A percentile compares a stretch with the other conserved stretches of the same genome.
Conservation (phyloP, 2,888 invertebrate genomes). For the Mechanitis messenoides region DNA sequence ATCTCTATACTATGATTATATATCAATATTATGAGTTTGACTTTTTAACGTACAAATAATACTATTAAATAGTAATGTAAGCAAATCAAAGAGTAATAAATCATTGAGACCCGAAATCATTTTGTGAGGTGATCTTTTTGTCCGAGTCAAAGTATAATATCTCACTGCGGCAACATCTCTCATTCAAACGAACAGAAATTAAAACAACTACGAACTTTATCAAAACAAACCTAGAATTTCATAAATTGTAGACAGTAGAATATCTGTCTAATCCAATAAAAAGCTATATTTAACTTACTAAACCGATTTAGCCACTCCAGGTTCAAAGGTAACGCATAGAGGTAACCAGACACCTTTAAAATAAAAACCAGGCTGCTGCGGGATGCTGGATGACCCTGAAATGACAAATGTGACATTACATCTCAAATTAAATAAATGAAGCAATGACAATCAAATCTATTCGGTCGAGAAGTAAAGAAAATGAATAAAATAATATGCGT, state of each 20-base stretch:
- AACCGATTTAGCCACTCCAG: conserved; percentile 90
- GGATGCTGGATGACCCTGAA: conserved; percentile 83
- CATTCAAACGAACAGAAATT: too few relatives aligned
- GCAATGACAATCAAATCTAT: background rate
- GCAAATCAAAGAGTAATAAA: too few relatives aligned
- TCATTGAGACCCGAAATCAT: too few relatives aligned
- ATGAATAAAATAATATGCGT: background rate
- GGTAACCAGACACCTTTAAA: conserved; percentile 96
- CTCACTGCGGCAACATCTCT: too few relatives aligned
- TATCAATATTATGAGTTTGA: conserved; percentile 14
- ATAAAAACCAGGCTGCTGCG: conserved; percentile 93
- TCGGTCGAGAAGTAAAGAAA: background rate
- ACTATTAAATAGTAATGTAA: too few relatives aligned
- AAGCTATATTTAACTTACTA: conserved; percentile 81
- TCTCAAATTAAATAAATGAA: background rate
- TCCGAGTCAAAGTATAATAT: too few relatives aligned
- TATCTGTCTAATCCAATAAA: background rate
- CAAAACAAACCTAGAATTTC: background rate
- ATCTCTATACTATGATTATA: conserved; percentile 86
- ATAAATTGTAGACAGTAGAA: background rate
- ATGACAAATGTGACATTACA: conserved; percentile 8
- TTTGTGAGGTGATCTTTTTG: too few relatives aligned
- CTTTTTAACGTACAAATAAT: too few relatives aligned
- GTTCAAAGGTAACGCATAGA: conserved; percentile 88
- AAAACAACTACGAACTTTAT: too few relatives aligned